A percentile compares a stretch with the other conserved stretches of the same genome.
These are phyloP conservation scores for Rattus norvegicus DNA, from an alignment of 2,113 vertebrate genomes.

Conservation along the genomic window DNA sequence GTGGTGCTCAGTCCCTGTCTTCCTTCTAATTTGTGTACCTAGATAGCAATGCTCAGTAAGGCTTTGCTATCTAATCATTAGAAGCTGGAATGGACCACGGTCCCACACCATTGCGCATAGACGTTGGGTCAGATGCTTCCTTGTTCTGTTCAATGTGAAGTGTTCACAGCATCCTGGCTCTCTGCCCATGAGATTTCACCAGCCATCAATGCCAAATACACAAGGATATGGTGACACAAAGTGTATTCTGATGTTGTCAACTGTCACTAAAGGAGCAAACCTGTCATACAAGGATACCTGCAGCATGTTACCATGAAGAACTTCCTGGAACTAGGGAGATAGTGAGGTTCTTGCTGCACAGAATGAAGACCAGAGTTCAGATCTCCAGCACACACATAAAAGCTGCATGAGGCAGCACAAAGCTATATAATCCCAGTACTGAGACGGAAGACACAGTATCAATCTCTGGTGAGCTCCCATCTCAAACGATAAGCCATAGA, in stretches of 20 bases:
- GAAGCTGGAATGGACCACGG: too few relatives aligned
- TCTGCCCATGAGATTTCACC: neutral
- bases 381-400: neutral
- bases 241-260: neutral
- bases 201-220: neutral
- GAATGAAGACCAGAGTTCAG: neutral
- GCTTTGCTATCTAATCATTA: neutral
- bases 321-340: neutral
- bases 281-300: neutral
- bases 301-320: neutral
- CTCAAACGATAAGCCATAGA: neutral
- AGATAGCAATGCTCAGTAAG: neutral
- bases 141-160: neutral
- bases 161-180: neutral
- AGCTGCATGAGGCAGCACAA: neutral
- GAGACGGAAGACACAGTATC: neutral
- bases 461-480: neutral
- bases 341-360: neutral
- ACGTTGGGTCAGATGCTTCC: neutral
- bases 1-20: neutral
- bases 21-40: too few relatives aligned
- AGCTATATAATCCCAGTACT: neutral
- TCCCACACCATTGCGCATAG: accelerated
- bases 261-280: neutral
- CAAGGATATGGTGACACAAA: neutral